Evolutionary conservation across 2,888 invertebrate species (phyloP).

Genomic region (Thera britannica): DNA sequence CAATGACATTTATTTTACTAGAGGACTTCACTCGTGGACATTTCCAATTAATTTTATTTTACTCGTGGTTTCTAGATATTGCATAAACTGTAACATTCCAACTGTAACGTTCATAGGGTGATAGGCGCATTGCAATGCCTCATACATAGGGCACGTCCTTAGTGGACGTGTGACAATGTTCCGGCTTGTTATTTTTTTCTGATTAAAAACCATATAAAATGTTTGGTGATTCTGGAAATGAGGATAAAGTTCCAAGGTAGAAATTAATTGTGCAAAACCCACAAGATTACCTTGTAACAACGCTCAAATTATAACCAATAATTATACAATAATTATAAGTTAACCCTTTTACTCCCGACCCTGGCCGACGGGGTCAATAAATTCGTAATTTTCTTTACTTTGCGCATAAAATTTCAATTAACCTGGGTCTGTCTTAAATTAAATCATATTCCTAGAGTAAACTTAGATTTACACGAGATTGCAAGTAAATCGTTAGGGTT

Average conservation of each 20-base stretch:
- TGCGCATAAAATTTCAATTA: constrained; percentile 78
- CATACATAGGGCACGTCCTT: no score
- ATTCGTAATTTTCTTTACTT: constrained; percentile 66
- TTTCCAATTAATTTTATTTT: no score
- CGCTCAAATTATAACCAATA: constrained; percentile 42
- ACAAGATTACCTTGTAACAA: constrained; percentile 40
- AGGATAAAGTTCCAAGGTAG: background rate
- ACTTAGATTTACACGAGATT: constrained; percentile 58
- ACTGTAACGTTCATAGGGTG: no score
- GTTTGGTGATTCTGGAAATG: no score
- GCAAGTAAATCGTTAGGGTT: constrained; percentile 60
- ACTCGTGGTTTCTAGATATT: no score
- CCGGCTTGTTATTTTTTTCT: no score
- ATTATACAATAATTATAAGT: constrained; percentile 55
- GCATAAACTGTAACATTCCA: no score
- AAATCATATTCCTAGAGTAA: constrained; percentile 72
- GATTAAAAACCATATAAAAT: no score
- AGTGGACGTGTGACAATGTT: no score
- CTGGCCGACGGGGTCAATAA: constrained; percentile 64
- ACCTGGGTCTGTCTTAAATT: constrained; percentile 70
- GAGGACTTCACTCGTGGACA: no score
- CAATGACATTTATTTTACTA: no score
- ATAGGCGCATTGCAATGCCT: no score
- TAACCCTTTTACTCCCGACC: constrained; percentile 52
- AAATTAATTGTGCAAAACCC: constrained; percentile 30